Conservation (phyloP, 2,888 invertebrate genomes). For the Caenorhabditis afra region DNA sequence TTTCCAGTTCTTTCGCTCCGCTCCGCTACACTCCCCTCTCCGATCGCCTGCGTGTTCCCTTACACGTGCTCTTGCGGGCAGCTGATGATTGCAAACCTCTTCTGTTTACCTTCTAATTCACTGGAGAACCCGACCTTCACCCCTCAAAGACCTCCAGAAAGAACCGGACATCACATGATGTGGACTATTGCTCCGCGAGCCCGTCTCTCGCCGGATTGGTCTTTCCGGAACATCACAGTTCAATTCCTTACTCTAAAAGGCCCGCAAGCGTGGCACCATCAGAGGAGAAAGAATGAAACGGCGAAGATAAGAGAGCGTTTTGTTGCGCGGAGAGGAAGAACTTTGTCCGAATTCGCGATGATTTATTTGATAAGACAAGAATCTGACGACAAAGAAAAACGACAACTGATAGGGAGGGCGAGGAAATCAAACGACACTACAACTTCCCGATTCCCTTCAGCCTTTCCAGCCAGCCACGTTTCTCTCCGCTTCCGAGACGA, state of each 20-base stretch:
- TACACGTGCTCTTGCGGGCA: background rate
- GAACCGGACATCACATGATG: too few relatives aligned
- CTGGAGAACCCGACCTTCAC: too few relatives aligned
- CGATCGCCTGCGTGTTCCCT: constrained; percentile 2
- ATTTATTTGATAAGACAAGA: constrained; percentile 43
- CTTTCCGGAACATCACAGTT: constrained; percentile 28
- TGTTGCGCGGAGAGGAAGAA: constrained; percentile 17
- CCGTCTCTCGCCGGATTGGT: too few relatives aligned
- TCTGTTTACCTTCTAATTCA: too few relatives aligned
- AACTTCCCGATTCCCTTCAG: constrained; percentile 56
- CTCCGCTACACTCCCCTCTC: constrained; percentile 35
- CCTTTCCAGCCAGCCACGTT: constrained; percentile 56
- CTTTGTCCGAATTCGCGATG: constrained; percentile 51
- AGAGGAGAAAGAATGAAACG: constrained; percentile 30
- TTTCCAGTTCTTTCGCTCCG: constrained; percentile 27
- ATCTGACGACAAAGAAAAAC: constrained; percentile 2
- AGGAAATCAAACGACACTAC: constrained; percentile 39
- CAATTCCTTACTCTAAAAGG: background rate
- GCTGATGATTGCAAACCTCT: too few relatives aligned
- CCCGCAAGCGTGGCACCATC: background rate
- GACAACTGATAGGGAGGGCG: constrained; percentile 6
- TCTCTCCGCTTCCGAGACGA: constrained; percentile 38
- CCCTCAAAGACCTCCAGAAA: too few relatives aligned
- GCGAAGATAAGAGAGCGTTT: constrained; percentile 21
- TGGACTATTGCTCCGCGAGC: too few relatives aligned